Evolutionary conservation across 1,140 invertebrate species (phyloP), one percentile per base, ranked within the genome.

Genomic region (Drosophila sproati): DNA sequence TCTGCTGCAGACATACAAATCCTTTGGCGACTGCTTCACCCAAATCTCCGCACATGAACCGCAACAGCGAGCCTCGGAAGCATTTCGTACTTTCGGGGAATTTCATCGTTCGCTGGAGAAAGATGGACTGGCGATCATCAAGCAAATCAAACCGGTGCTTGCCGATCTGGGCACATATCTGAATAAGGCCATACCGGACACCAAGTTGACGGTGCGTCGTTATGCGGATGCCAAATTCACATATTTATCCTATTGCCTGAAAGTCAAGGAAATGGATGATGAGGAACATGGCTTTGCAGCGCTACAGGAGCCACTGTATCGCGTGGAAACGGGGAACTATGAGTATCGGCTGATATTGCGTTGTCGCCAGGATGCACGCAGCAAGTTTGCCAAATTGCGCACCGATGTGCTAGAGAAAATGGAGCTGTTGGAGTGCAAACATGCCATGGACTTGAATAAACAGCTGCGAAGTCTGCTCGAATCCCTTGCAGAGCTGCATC

Each of bases 141-240:
- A 98, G 93, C 95, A 96, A 79, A 94, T 99, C 2, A 98, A 98
- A 93, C 98, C 98, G 7, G 97, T 98, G 82, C 93, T 99, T 50
- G 95, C 95, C 64, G 98, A 99, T 93, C 94, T 99, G 92, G 98
- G 98, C 4, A 99, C 98, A 0, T 99, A 99, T 93, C 93, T 99
- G 0, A 95, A 98, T 90, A 99, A 99, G 94, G 98, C 98, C 1
- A 99, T 99, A 80, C 98, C 98, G 2, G 99, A 99, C 89, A 99
- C 98, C 0, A 96, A 98, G 91, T 93, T 99, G 35, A 99, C 99
- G 0, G 98, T 99, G 37, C 97, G 97, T 82, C 99, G 99, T 91
- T 99, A 99, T 93, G 97, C 97, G 0, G 98, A 99, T 94, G 96
- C 97, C 1, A 99, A 99, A 93, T 99, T 99, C 93, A 98, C 99